A percentile compares a stretch with the other conserved stretches of the same genome.
These are phyloP conservation scores for Gorsachius magnificus DNA, from an alignment of 2,797 vertebrate species.

Conservation along the genomic window DNA sequence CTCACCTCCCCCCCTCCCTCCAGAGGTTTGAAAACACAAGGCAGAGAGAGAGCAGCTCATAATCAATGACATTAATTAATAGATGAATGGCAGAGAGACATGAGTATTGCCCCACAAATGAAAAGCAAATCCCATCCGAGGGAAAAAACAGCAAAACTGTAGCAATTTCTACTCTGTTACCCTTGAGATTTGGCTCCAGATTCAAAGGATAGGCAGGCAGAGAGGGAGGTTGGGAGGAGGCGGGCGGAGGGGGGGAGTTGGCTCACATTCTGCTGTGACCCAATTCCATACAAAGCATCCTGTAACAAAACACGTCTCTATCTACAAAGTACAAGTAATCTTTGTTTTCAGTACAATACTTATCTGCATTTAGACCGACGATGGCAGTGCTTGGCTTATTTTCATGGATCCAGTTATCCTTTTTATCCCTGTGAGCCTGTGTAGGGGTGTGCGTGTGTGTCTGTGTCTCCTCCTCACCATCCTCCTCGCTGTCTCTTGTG, in stretches of 20 bases:
- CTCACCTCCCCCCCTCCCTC: neutral
- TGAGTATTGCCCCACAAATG: slow-evolving; percentile 6
- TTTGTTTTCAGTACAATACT: slow-evolving; percentile 73
- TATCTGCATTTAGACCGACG: slow-evolving; percentile 73
- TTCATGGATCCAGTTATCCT: slow-evolving; percentile 66
- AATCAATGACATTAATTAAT: slow-evolving; percentile 57
- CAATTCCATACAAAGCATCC: slow-evolving; percentile 75
- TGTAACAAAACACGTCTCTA: slow-evolving; percentile 71
- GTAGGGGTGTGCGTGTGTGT: neutral
- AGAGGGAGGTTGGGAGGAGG: slow-evolving; percentile 46
- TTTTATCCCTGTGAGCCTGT: slow-evolving; percentile 53
- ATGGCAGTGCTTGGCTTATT: slow-evolving; percentile 68
- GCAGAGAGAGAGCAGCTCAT: neutral
- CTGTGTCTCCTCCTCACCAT: slow-evolving; percentile 67
- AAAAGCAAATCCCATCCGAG: slow-evolving; percentile 49
- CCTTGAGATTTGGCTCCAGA: slow-evolving; percentile 74
- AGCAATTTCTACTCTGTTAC: slow-evolving; percentile 41
- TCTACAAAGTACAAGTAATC: slow-evolving; percentile 74
- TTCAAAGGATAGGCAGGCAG: slow-evolving; percentile 69
- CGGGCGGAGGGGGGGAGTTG: slow-evolving; percentile 9
- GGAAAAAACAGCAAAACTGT: slow-evolving; percentile 34
- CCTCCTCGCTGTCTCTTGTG: slow-evolving; percentile 46
- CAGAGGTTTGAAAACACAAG: neutral
- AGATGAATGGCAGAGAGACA: neutral
- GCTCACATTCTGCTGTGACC: slow-evolving; percentile 70